phyloP scores from a whole-genome alignment of 1,140 invertebrate genomes.

The Melitaea cinxia region DNA sequence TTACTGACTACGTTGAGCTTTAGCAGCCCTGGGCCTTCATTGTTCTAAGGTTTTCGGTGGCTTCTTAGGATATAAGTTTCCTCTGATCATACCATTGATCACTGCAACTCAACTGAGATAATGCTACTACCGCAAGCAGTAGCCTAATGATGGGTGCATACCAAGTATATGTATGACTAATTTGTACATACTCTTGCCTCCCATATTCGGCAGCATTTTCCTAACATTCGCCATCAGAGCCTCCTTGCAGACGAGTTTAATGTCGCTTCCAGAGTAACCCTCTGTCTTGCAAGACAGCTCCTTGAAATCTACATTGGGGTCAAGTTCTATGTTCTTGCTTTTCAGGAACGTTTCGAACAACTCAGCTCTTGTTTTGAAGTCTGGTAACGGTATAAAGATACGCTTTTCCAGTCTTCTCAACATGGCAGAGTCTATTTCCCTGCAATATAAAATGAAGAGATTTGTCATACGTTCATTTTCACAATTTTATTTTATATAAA shows the following conservation, averaged over 20 bases:
- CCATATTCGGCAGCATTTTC: conserved; percentile 61
- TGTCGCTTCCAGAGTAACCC: conserved; percentile 93
- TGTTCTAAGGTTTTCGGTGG: too few species aligned
- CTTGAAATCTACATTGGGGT: conserved; percentile 71
- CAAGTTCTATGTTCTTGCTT: conserved; percentile 60
- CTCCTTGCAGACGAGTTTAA: conserved; percentile 95
- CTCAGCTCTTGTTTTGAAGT: conserved; percentile 83
- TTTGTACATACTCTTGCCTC: conserved; percentile 47
- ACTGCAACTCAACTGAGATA: too few species aligned
- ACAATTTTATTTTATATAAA: too few species aligned
- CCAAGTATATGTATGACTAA: too few species aligned
- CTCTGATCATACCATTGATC: too few species aligned
- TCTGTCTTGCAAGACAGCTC: conserved; percentile 85
- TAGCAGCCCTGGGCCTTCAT: too few species aligned
- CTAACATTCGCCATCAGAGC: conserved; percentile 84
- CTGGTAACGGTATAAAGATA: conserved; percentile 91
- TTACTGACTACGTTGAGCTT: too few species aligned
- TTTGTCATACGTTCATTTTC: too few species aligned
- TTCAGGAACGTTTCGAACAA: conserved; percentile 86
- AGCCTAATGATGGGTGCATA: too few species aligned
- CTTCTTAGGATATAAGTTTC: too few species aligned
- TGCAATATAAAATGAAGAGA: conserved; percentile 49
- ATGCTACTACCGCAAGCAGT: background rate
- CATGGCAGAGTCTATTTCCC: conserved; percentile 94
- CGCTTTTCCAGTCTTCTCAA: conserved; percentile 94